Conservation (phyloP, 2,888 invertebrate genomes). For the Pterostichus niger region DNA sequence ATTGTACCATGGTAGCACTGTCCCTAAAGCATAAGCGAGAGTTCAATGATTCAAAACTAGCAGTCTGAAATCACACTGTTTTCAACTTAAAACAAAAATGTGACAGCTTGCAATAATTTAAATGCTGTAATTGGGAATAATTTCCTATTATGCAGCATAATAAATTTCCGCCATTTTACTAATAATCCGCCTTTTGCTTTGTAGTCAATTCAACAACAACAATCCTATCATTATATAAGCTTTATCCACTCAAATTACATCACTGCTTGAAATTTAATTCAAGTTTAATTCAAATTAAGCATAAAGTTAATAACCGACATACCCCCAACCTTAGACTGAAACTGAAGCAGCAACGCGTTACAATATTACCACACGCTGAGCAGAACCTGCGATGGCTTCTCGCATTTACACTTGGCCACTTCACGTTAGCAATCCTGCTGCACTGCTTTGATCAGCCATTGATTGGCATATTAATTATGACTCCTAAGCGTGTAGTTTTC, state of each 20-base stretch:
- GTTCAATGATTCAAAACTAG: too few relatives aligned
- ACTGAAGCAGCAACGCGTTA: slow-evolving; percentile 5
- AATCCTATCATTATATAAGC: not conserved
- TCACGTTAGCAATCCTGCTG: slow-evolving; percentile 22
- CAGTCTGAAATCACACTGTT: too few relatives aligned
- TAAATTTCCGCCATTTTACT: not conserved
- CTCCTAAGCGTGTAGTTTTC: slow-evolving; percentile 45
- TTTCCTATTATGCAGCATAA: too few relatives aligned
- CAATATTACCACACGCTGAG: slow-evolving; percentile 38
- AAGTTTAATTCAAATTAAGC: slow-evolving; percentile 40
- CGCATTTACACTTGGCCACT: slow-evolving; percentile 23
- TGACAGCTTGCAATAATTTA: too few relatives aligned
- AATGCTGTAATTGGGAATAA: too few relatives aligned
- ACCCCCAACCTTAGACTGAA: not conserved
- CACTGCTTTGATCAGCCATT: slow-evolving; percentile 33
- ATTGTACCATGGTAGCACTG: too few relatives aligned
- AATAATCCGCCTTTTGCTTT: not conserved
- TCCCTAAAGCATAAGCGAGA: too few relatives aligned
- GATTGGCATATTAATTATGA: slow-evolving; percentile 52
- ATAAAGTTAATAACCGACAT: slow-evolving; percentile 44
- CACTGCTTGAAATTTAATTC: slow-evolving; percentile 1
- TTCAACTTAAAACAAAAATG: too few relatives aligned
- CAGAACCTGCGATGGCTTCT: not conserved
- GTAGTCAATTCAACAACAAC: not conserved
- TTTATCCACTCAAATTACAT: not conserved